Percentiles rank a stretch among this genome's conserved stretches.
phyloP scores from a whole-genome alignment of 2,888 invertebrate species.

The Norana najaformis region DNA sequence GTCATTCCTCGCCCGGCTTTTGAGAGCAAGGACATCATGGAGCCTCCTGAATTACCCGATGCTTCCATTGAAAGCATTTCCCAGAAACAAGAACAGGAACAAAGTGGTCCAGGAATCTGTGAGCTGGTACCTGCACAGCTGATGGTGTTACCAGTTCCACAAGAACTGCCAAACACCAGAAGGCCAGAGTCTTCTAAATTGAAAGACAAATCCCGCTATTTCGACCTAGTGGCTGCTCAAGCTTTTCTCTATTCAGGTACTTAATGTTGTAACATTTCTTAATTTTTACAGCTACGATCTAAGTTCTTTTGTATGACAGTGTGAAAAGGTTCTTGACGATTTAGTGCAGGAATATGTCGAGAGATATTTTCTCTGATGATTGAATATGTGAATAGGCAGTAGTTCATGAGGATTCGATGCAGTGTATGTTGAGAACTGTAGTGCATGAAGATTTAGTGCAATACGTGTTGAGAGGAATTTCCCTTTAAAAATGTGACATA shows the following conservation, averaged over 20 bases:
- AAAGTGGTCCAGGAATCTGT: not conserved
- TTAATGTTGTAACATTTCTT: not conserved
- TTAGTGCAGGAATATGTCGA: not conserved
- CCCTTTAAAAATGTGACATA: no score
- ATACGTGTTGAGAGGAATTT: no score
- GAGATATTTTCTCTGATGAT: not conserved
- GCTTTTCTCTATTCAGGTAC: not conserved
- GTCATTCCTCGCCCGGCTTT: not conserved
- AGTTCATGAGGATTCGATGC: no score
- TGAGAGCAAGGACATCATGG: slow-evolving; percentile 3
- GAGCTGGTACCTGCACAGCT: not conserved
- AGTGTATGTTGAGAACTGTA: no score
- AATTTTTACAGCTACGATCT: not conserved
- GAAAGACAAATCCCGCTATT: not conserved
- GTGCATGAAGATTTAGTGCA: no score
- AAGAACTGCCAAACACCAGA: not conserved
- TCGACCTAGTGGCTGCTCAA: not conserved
- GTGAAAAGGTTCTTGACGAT: not conserved
- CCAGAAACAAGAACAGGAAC: not conserved
- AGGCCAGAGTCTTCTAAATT: not conserved
- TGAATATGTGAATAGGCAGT: no score
- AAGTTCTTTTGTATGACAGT: not conserved
- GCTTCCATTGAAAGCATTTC: not conserved
- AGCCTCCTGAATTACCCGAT: not conserved
- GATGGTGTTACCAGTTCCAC: not conserved